phyloP scores from a whole-genome alignment of 2,113 vertebrate species.

The Caloenas nicobarica region DNA sequence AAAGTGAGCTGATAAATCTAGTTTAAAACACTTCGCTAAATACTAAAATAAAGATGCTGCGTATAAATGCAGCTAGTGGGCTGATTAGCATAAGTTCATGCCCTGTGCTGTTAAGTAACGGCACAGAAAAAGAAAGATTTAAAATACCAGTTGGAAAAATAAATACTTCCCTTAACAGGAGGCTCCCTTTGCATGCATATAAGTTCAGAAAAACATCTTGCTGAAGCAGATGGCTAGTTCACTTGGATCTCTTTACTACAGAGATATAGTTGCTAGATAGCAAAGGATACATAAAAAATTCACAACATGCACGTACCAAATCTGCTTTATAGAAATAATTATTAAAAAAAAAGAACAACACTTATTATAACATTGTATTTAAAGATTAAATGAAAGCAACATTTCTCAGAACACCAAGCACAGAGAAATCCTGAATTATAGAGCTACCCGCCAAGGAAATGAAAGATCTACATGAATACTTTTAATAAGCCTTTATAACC shows the following conservation, averaged over 20 bases:
- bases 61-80: not conserved
- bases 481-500: constrained; percentile 9
- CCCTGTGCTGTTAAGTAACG: not conserved
- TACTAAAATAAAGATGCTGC: not conserved
- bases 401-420: not conserved
- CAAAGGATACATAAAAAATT: not conserved
- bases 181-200: not conserved
- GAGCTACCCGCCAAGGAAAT: not conserved
- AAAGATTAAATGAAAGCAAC: not conserved
- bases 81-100: not conserved
- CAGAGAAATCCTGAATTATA: not conserved
- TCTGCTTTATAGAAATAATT: not conserved
- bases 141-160: constrained; percentile 6
- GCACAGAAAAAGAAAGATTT: not conserved
- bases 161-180: not conserved
- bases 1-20: not conserved
- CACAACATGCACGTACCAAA: not conserved
- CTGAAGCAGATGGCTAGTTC: constrained; percentile 1
- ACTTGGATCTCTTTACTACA: not conserved
- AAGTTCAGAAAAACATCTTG: constrained; percentile 6
- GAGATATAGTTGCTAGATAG: not conserved
- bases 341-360: not conserved
- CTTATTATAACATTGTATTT: not conserved
- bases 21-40: not conserved
- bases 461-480: not conserved